Evolutionary conservation across 2,113 vertebrate species (phyloP).

Genomic region (Dicrurus megarhynchus): DNA sequence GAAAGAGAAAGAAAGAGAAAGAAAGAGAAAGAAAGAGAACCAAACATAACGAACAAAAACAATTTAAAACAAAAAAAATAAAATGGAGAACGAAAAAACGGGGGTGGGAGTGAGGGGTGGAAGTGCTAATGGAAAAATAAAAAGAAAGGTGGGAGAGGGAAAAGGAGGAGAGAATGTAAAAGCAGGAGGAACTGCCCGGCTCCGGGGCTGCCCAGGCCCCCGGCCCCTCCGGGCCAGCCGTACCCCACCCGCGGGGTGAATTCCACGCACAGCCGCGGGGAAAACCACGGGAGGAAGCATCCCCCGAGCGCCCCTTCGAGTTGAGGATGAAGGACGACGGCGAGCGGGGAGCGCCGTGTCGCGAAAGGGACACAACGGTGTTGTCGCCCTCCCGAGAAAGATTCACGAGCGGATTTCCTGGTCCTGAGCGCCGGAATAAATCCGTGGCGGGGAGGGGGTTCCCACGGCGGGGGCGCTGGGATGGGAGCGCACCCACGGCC

Average conservation of each 20-base stretch:
- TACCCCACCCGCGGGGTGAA: background rate
- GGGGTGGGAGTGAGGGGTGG: background rate
- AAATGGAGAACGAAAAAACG: background rate
- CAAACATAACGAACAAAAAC: background rate
- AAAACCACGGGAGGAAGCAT: background rate
- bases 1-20: fast-evolving
- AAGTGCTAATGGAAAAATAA: background rate
- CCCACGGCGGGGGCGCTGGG: background rate
- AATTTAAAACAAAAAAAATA: background rate
- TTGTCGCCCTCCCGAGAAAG: background rate
- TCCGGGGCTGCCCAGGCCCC: background rate
- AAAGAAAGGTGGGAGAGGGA: background rate
- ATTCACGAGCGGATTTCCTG: background rate
- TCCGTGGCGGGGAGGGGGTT: background rate
- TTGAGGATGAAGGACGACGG: fast-evolving
- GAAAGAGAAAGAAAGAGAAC: background rate
- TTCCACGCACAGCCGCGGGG: background rate
- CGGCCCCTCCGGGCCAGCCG: background rate
- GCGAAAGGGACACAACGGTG: background rate
- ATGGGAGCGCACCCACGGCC: background rate
- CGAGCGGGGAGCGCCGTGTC: background rate
- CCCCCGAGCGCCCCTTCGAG: background rate
- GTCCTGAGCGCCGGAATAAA: background rate
- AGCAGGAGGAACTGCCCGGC: background rate
- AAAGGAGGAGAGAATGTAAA: background rate